Percentiles rank a stretch among this genome's conserved stretches.
Conservation (phyloP, 2,888 invertebrate species). For the Mimumesa dahlbomi region DNA sequence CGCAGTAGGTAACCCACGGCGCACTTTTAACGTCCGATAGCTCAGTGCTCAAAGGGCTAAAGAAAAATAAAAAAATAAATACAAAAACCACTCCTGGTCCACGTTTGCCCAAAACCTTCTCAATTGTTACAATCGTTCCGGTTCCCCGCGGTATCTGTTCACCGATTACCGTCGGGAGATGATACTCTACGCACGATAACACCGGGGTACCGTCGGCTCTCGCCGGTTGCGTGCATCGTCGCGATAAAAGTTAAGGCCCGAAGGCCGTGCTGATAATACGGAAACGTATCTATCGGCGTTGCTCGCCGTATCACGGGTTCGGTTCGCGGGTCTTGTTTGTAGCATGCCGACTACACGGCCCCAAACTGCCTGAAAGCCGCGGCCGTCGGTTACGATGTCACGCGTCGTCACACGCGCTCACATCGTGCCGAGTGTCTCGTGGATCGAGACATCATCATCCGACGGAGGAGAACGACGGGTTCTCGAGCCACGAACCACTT, state of each 20-base stretch:
- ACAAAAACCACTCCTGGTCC: too few relatives aligned
- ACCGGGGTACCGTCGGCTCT: neutral
- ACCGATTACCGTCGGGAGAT: too few relatives aligned
- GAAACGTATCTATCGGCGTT: neutral
- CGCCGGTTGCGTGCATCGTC: neutral
- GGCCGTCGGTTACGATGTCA: conserved; percentile 2
- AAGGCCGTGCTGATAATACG: neutral
- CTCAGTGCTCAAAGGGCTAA: too few relatives aligned
- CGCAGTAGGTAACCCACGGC: too few relatives aligned
- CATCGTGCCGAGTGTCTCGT: neutral
- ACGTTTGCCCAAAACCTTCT: too few relatives aligned
- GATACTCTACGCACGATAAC: neutral
- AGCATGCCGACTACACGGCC: neutral
- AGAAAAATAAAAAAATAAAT: too few relatives aligned
- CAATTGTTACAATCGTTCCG: too few relatives aligned
- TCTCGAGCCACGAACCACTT: neutral
- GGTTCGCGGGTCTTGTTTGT: neutral
- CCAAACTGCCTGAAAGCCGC: too few relatives aligned
- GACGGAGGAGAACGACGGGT: neutral
- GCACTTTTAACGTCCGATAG: too few relatives aligned
- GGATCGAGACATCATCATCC: too few relatives aligned
- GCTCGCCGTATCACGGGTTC: neutral
- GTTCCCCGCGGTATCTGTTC: too few relatives aligned
- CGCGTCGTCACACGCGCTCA: conserved; percentile 16
- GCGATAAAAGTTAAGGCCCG: neutral